Conservation (phyloP, 1,140 invertebrate species). For the Ruditapes philippinarum region DNA sequence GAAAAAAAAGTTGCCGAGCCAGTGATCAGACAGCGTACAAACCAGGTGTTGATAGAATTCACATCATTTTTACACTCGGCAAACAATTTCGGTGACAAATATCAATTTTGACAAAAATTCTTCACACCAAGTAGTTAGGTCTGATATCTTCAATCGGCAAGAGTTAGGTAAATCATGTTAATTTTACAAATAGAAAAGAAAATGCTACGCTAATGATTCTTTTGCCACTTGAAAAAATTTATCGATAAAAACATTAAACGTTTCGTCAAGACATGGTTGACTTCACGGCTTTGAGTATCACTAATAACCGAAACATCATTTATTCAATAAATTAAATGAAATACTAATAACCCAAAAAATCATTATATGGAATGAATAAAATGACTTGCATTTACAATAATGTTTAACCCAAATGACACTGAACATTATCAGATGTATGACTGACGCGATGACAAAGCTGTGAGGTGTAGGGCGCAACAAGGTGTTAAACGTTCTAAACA, state of each 20-base stretch:
- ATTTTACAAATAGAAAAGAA: constrained; percentile 5
- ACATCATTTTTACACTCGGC: background rate
- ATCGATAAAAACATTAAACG: constrained; percentile 27
- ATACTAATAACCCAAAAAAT: background rate
- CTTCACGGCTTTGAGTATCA: background rate
- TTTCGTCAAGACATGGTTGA: constrained; percentile 7
- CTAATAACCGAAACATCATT: constrained; percentile 35
- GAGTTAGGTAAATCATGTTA: constrained; percentile 11
- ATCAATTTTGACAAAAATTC: too few relatives aligned
- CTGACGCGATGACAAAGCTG: too few relatives aligned
- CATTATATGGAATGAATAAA: background rate
- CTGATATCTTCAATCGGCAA: constrained; percentile 18
- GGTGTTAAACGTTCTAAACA: too few relatives aligned
- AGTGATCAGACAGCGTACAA: constrained; percentile 20
- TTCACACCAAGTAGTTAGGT: too few relatives aligned
- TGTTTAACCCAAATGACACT: background rate
- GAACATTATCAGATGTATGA: too few relatives aligned
- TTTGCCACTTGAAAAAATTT: constrained; percentile 11
- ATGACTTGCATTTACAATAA: constrained; percentile 16
- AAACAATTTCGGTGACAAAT: constrained; percentile 4
- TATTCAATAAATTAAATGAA: constrained; percentile 18
- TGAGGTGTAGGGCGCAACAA: too few relatives aligned
- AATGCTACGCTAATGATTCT: background rate
- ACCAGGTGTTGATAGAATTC: constrained; percentile 34
- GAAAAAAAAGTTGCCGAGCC: background rate